Conservation (phyloP, 1,140 invertebrate genomes). For the Philotrypesis tridentata region DNA sequence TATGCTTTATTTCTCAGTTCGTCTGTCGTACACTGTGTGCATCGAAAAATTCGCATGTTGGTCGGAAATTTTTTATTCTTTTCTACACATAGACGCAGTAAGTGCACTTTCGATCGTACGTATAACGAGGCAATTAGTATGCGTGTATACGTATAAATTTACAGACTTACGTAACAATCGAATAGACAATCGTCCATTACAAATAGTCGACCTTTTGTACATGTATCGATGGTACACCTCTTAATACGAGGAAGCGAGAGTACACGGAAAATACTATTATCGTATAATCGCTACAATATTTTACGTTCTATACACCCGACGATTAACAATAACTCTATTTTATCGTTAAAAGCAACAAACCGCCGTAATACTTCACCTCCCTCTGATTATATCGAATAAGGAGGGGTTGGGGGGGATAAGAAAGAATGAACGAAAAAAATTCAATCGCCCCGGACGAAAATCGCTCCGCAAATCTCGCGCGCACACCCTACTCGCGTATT, state of each 20-base stretch:
- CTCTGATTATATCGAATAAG: neutral
- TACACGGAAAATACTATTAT: too few species aligned
- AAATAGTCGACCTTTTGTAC: neutral
- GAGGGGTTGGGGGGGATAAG: too few species aligned
- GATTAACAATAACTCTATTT: neutral
- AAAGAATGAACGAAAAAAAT: neutral
- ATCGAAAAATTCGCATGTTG: too few species aligned
- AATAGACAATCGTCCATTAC: neutral
- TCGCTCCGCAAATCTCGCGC: neutral
- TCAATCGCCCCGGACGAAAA: neutral
- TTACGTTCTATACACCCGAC: neutral
- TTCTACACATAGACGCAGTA: neutral
- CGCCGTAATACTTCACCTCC: neutral
- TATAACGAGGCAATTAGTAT: neutral
- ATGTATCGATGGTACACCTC: neutral
- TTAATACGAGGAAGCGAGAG: too few species aligned
- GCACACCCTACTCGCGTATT: neutral
- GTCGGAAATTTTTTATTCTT: neutral
- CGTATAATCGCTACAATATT: neutral
- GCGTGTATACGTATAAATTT: neutral
- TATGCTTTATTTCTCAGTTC: too few species aligned
- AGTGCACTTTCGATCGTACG: conserved; percentile 11
- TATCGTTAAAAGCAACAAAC: neutral
- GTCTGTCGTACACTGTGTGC: too few species aligned
- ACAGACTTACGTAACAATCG: neutral